Evolutionary conservation across 2,888 invertebrate species (phyloP).

Genomic region (Metacarcinus magister): DNA sequence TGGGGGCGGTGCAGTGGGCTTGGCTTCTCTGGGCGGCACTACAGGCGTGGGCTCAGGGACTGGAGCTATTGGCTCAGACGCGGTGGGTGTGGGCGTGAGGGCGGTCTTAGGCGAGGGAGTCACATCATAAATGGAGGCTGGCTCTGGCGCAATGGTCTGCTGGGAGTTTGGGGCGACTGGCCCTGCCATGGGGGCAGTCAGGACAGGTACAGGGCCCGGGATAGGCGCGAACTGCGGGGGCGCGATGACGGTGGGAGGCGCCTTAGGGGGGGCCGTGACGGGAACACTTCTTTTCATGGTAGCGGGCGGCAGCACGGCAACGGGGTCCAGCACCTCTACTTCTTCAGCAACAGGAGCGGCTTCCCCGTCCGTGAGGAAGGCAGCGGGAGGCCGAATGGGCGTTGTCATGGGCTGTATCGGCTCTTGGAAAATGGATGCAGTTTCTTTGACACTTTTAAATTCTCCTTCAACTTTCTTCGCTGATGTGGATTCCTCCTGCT

Average conservation of each 20-base stretch:
- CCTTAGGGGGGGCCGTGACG: conserved; percentile 65
- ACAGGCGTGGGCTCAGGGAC: conserved; percentile 71
- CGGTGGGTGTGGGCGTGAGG: conserved; percentile 66
- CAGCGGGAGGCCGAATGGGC: conserved; percentile 73
- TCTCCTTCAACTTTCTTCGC: conserved; percentile 77
- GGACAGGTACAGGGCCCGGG: conserved; percentile 16
- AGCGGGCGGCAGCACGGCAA: conserved; percentile 81
- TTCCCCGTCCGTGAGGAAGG: conserved; percentile 75
- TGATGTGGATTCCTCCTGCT: conserved; percentile 70
- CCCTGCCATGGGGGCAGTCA: conserved; percentile 36
- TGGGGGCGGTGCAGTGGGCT: conserved; percentile 72
- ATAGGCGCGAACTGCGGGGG: conserved; percentile 42
- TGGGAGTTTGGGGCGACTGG: conserved; percentile 38
- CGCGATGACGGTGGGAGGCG: conserved; percentile 57
- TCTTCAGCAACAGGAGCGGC: not conserved
- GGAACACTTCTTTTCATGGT: conserved; percentile 71
- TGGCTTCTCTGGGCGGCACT: conserved; percentile 73
- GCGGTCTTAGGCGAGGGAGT: conserved; percentile 67
- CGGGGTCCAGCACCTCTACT: conserved; percentile 71
- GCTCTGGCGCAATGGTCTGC: conserved; percentile 69
- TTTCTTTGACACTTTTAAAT: conserved; percentile 80
- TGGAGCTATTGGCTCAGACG: conserved; percentile 72
- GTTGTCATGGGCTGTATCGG: conserved; percentile 78
- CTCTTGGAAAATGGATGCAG: conserved; percentile 80
- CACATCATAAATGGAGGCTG: conserved; percentile 71